Conservation (phyloP, 1,140 invertebrate genomes). For the Habropoda laboriosa region DNA sequence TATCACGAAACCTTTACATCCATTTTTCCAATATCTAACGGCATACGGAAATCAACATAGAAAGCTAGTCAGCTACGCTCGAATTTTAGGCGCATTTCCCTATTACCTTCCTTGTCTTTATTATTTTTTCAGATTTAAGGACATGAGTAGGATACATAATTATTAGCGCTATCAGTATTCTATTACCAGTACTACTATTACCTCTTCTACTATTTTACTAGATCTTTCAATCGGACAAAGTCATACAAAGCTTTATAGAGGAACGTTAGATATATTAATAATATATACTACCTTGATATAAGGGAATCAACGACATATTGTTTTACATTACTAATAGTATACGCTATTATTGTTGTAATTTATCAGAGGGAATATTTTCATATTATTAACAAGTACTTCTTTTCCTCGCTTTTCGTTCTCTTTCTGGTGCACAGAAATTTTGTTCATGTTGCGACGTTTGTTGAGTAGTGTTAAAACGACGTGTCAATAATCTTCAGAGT, state of each 20-base stretch:
- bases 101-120: conserved; percentile 36
- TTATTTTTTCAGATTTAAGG: conserved; percentile 55
- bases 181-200: conserved; percentile 63
- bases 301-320: neutral
- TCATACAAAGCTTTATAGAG: conserved; percentile 21
- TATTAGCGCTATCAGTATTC: conserved; percentile 61
- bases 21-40: conserved; percentile 55
- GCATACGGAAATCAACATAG: conserved; percentile 65
- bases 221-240: conserved; percentile 26
- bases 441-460: neutral
- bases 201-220: conserved; percentile 47
- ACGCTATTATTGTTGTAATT: neutral
- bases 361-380: neutral
- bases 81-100: conserved; percentile 69
- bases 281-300: conserved; percentile 16
- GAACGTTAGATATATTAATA: conserved; percentile 38
- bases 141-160: conserved; percentile 63
- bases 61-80: conserved; percentile 73
- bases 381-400: conserved; percentile 1
- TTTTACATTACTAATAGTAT: conserved; percentile 18
- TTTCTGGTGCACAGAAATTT: neutral
- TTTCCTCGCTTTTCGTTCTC: conserved; percentile 1
- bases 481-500: neutral
- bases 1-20: conserved; percentile 28
- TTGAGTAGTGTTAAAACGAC: neutral